phyloP scores from a whole-genome alignment of 2,797 vertebrate genomes.

The Pseudotriccus pelzelni region DNA sequence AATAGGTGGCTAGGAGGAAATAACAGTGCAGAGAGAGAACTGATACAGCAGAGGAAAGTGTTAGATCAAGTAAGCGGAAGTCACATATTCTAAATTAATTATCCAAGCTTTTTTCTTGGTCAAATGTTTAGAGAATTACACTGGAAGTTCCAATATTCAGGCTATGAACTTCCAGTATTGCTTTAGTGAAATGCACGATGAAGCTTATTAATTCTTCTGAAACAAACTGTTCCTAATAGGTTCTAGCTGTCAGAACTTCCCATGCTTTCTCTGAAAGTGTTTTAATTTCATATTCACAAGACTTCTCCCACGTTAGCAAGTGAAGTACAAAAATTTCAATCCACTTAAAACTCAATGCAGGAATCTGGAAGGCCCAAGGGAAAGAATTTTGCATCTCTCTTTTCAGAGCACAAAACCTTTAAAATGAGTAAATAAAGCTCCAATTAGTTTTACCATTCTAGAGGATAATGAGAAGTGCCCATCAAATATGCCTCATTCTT shows the following conservation, averaged over 20 bases:
- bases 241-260: slow-evolving; percentile 16
- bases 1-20: background rate
- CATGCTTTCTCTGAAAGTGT: slow-evolving; percentile 55
- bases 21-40: background rate
- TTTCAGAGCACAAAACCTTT: slow-evolving; percentile 70
- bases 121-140: background rate
- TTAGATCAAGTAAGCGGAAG: background rate
- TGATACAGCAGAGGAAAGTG: background rate
- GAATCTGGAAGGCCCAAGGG: slow-evolving; percentile 64
- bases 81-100: slow-evolving; percentile 8
- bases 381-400: slow-evolving; percentile 56
- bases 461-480: slow-evolving; percentile 67
- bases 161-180: background rate
- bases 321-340: slow-evolving; percentile 71
- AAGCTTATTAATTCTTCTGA: slow-evolving; percentile 27
- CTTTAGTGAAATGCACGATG: background rate
- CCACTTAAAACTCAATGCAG: slow-evolving; percentile 72
- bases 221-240: slow-evolving; percentile 26
- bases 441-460: slow-evolving; percentile 71
- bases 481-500: slow-evolving; percentile 66
- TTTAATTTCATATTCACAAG: slow-evolving; percentile 73
- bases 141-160: background rate
- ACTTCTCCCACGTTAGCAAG: slow-evolving; percentile 66
- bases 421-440: slow-evolving; percentile 66
- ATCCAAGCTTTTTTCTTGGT: background rate